Evolutionary conservation across 2,113 vertebrate species (phyloP), one percentile per base, ranked within the genome.

Genomic region (Merops nubicus): DNA sequence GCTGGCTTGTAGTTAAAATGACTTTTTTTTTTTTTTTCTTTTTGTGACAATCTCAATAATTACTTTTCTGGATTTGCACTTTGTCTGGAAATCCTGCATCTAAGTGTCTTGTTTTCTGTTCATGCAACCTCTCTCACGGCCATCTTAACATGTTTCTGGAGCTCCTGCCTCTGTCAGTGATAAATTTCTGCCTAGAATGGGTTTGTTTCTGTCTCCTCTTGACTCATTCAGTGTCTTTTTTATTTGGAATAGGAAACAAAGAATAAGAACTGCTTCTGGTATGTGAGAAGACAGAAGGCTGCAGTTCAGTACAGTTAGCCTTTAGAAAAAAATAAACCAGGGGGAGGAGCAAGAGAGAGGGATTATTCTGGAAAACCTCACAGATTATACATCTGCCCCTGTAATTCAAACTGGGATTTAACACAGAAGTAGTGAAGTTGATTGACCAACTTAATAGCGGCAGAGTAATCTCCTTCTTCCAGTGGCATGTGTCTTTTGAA

Each of bases 371-470:
- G 36, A 88, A 91, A 92, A n/a, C 88, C 40, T 94, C 18, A 5
- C 21, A 81, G 85, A 74, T 88, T 89, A 60, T 75, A 60, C 65
- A 78, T 92, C 88, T 93, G 75, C 64, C 68, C 53, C 56, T 86
- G 82, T 93, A 95, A 97, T 94, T 92, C 43, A 48, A 78, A 64
- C 85, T 68, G 76, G 65, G 93, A 88, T 11, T 95, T 86, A 84
- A 72, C 59, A 88, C 59, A 74, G 7, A 88, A 80, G 72, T 40
- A 67, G 67, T 67, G 63, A 93, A 85, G 64, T 75, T 90, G 93
- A 86, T 75, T 81, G 88, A 92, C 68, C 88, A 91, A 89, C 25
- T 84, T 84, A 60, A 75, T 29, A 68, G 89, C 57, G 69, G 34
- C n/a, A 74, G 76, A 88, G 83, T 87, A 78, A 91, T 84, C 85